Evolutionary conservation across 2,888 invertebrate genomes (phyloP).

Genomic region (Boloria euphrosyne): DNA sequence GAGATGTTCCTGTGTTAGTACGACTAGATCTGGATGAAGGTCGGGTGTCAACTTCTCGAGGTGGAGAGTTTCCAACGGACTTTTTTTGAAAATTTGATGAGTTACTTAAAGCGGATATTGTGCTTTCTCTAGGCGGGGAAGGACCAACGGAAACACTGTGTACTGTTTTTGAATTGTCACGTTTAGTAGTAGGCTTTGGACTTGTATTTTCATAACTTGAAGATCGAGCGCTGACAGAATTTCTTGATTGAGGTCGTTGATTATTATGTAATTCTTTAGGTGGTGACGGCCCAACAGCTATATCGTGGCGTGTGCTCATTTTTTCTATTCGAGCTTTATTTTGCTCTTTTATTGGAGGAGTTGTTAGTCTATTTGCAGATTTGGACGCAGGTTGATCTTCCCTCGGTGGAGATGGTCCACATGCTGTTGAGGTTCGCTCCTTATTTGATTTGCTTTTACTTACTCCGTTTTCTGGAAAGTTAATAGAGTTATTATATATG

Average conservation of each 20-base stretch:
- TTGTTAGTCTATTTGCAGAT: conserved; percentile 53
- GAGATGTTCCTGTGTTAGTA: conserved; percentile 89
- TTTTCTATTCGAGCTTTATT: conserved; percentile 43
- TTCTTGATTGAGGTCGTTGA: conserved; percentile 34
- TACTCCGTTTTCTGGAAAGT: conserved; percentile 34
- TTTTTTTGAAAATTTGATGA: conserved; percentile 58
- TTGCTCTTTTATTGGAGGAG: conserved; percentile 80
- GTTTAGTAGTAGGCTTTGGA: conserved; percentile 35
- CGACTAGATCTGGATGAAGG: conserved; percentile 51
- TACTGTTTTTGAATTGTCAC: conserved; percentile 44
- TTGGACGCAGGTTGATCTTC: conserved; percentile 57
- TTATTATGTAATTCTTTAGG: conserved; percentile 56
- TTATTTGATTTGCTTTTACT: conserved; percentile 29
- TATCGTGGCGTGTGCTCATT: conserved; percentile 56
- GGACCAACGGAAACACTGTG: conserved; percentile 69
- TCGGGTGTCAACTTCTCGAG: conserved; percentile 53
- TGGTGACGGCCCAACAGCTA: conserved; percentile 72
- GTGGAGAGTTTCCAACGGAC: conserved; percentile 79
- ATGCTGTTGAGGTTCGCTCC: conserved; percentile 76
- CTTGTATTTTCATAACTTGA: conserved; percentile 19
- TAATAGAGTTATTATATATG: too few species aligned
- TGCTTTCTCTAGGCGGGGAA: conserved; percentile 63
- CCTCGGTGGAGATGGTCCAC: conserved; percentile 84
- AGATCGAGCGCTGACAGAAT: conserved; percentile 15
- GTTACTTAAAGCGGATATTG: conserved; percentile 33